Evolutionary conservation across 2,797 vertebrate species (phyloP).

Genomic region (Arctocebus calabarensis): DNA sequence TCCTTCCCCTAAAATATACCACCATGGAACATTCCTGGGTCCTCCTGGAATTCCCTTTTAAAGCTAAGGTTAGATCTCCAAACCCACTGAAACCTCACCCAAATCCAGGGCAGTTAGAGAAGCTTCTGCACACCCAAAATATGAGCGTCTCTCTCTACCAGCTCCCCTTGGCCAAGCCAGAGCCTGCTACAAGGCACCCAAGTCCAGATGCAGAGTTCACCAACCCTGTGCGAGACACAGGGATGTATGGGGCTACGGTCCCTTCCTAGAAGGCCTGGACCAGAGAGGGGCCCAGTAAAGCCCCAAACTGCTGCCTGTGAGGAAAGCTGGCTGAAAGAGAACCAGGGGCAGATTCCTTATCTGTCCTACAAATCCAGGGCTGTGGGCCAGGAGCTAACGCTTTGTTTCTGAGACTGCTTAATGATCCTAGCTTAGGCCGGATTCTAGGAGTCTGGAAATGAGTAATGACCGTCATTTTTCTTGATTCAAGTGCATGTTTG

Average conservation of each 20-base stretch:
- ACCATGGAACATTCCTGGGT: background rate
- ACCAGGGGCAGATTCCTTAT: too few species aligned
- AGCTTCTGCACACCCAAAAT: background rate
- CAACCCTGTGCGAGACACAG: background rate
- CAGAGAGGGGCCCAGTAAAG: background rate
- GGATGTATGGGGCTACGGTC: background rate
- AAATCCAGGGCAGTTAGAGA: background rate
- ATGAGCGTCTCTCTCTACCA: background rate
- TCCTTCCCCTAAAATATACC: background rate
- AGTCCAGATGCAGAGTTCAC: background rate
- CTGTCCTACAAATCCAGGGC: background rate
- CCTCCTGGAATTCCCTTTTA: background rate
- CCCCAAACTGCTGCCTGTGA: background rate
- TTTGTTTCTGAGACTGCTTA: background rate
- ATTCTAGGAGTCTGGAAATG: background rate
- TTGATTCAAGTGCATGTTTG: background rate
- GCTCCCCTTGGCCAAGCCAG: background rate
- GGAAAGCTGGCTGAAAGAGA: background rate
- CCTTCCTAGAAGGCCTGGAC: background rate
- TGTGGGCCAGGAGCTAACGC: background rate
- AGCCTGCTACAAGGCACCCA: background rate
- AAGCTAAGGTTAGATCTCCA: background rate
- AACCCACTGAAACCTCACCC: background rate
- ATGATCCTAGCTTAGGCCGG: background rate
- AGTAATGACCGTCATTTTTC: background rate